These are phyloP conservation scores for Autographa pulchrina DNA, from an alignment of 2,888 invertebrate species.

Conservation along the genomic window DNA sequence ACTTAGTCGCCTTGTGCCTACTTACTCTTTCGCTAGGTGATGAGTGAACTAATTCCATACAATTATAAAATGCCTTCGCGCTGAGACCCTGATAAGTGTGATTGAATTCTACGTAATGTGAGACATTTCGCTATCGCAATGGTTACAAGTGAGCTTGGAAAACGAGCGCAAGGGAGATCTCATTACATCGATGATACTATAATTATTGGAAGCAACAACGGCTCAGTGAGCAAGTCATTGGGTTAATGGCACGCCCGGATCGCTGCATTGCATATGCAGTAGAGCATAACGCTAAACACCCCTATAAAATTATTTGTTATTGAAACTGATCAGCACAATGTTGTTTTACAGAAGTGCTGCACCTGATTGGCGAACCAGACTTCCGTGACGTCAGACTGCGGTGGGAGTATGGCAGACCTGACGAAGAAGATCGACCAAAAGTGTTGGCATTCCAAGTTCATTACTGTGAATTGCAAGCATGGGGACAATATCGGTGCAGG, in stretches of 20 bases:
- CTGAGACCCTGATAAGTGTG: slow-evolving; percentile 26
- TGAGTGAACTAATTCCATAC: slow-evolving; percentile 51
- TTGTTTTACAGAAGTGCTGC: slow-evolving; percentile 88
- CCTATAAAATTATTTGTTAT: slow-evolving; percentile 43
- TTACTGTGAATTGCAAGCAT: slow-evolving; percentile 94
- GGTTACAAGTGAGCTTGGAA: slow-evolving; percentile 25
- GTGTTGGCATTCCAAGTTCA: slow-evolving; percentile 91
- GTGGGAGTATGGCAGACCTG: slow-evolving; percentile 89
- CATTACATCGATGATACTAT: slow-evolving; percentile 66
- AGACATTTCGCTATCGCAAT: slow-evolving; percentile 40
- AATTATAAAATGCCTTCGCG: slow-evolving; percentile 40
- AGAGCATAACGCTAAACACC: slow-evolving; percentile 63
- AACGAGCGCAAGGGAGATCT: slow-evolving; percentile 58
- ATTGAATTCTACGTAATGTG: slow-evolving; percentile 37
- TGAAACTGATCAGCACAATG: slow-evolving; percentile 32
- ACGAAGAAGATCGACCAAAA: slow-evolving; percentile 78
- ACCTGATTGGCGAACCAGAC: slow-evolving; percentile 91
- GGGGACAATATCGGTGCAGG: slow-evolving; percentile 94
- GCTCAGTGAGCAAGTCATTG: slow-evolving; percentile 84
- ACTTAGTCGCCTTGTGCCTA: slow-evolving; percentile 34
- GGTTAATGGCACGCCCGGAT: slow-evolving; percentile 84
- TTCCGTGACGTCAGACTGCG: slow-evolving; percentile 91
- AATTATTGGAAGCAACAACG: slow-evolving; percentile 73
- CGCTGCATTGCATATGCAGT: slow-evolving; percentile 70
- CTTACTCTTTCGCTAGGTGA: slow-evolving; percentile 40